Conservation (phyloP, 92 coral and sea anemone species). For the Umimayanthus kanabou region DNA sequence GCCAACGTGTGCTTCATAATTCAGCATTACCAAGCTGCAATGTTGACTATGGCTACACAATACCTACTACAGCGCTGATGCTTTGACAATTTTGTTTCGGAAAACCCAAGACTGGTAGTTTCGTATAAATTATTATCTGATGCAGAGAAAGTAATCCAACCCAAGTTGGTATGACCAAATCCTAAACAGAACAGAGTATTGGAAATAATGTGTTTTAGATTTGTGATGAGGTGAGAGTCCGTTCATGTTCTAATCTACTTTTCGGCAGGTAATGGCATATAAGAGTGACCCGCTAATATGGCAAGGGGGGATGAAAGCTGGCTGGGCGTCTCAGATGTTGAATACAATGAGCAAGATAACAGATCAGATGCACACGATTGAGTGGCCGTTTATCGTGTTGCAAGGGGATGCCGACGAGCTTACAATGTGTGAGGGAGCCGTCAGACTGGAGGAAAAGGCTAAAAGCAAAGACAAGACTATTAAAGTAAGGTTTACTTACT, state of each 20-base stretch:
- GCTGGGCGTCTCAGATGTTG: conserved; percentile 53
- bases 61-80: no score
- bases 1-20: no score
- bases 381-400: conserved; percentile 71
- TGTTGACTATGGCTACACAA: no score
- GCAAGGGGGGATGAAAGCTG: conserved; percentile 80
- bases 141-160: no score
- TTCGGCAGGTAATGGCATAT: conserved; percentile 74
- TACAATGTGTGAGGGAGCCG: conserved; percentile 57
- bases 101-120: no score
- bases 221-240: no score
- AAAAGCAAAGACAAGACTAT: conserved; percentile 77
- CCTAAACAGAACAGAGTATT: no score
- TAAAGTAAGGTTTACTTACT: conserved; percentile 53
- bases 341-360: conserved; percentile 57
- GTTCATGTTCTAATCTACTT: not conserved
- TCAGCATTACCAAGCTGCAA: not conserved
- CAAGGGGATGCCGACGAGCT: conserved; percentile 82
- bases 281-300: conserved; percentile 75
- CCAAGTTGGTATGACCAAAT: no score
- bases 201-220: no score
- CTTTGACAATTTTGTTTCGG: no score
- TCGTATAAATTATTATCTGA: no score
- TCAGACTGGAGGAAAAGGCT: conserved; percentile 58
- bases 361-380: conserved; percentile 39